Base-by-base conservation (phyloP, 2,888 invertebrate species). In the Calephelis perditalis region DNA sequence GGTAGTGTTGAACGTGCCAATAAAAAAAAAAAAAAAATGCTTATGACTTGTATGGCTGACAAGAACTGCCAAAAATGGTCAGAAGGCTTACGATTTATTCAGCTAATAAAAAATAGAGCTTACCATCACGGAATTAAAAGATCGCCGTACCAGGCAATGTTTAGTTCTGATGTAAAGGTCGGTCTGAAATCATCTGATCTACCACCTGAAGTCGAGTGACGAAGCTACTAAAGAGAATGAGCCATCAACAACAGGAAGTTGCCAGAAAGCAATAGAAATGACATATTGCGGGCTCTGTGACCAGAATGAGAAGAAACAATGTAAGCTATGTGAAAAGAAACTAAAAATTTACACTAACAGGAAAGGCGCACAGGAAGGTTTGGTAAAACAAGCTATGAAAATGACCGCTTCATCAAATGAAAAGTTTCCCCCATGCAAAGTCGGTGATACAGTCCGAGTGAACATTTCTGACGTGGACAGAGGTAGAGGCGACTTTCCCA, bases 71-170 rank as follows among this genome's bases (percentile, higher is more conserved):
- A 26, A 26, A 26, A 26, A 26, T 26, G 3, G 26, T 26, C 72
- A 37, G 73, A 80, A 67, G 82, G 82, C n/a, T 65, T 82, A 57
- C 58, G 67, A 54, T 83, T 80, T 68, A 69, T 81, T 44, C 81
- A 82, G 68, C 69, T 79, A 59, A 76, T n/a, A 75, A 83, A 85
- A 72, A 84, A 83, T 65, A 67, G 70, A 67, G 74, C 74, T 36
- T 67, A 69, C 65, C 77, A 79, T 65, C 26, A 26, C 26, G 26
- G 26, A 26, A 26, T 26, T 26, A 26, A 26, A 26, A 26, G 26
- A 26, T 26, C 36, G 64, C 54, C 79, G 75, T 78, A 75, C 66
- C 68, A 78, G 71, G 79, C 77, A 7, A 71, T 78, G 72, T 78
- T 80, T 69, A 77, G 76, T 49, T 49, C 12, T 10, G 12, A 11